Conservation (phyloP, 2,888 invertebrate genomes). For the Trissonchulus sp. region DNA sequence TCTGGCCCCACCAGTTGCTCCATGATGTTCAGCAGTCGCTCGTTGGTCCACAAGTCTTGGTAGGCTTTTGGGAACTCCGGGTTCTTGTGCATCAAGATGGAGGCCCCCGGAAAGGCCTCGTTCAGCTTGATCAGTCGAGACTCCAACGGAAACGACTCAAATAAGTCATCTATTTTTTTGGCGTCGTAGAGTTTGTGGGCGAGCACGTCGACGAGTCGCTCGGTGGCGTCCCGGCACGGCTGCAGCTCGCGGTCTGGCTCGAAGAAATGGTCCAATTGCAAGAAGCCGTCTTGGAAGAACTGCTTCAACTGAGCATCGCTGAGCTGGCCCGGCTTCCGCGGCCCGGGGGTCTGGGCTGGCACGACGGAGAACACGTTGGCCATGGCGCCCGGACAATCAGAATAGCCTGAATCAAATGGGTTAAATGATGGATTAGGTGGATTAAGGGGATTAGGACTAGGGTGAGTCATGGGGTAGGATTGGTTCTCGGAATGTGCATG, state of each 20-base stretch:
- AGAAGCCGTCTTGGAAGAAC: conserved; percentile 17
- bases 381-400: too few relatives aligned
- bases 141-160: background rate
- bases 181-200: background rate
- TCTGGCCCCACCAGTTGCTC: conserved; percentile 19
- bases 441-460: too few relatives aligned
- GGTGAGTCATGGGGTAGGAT: too few relatives aligned
- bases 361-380: background rate
- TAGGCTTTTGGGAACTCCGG: conserved; percentile 3
- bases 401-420: too few relatives aligned
- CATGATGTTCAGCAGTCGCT: conserved; percentile 1
- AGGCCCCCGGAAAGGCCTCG: background rate
- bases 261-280: background rate
- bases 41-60: conserved; percentile 15
- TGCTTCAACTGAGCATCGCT: background rate
- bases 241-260: background rate
- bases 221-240: conserved; percentile 18
- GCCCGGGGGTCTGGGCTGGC: background rate
- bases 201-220: background rate
- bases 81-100: conserved; percentile 3
- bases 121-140: conserved; percentile 7
- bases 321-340: background rate
- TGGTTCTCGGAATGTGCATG: too few relatives aligned
- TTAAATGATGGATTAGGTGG: too few relatives aligned
- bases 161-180: background rate